These are phyloP conservation scores for Rhizoglyphus robini DNA, from an alignment of 1,140 invertebrate genomes.

Conservation along the genomic window DNA sequence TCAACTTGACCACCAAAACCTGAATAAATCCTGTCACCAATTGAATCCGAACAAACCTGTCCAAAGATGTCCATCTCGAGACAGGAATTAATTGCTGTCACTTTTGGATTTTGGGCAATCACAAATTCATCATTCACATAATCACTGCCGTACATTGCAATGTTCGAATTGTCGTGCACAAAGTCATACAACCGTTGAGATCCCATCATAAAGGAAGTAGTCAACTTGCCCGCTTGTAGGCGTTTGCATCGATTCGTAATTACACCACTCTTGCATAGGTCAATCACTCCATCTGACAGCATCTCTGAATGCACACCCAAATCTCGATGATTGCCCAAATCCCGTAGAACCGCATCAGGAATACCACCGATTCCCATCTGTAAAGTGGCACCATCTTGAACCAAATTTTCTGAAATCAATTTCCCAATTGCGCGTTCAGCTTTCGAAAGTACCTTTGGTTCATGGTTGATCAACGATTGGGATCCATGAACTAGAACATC, in stretches of 20 bases:
- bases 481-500: constrained; percentile 67
- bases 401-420: constrained; percentile 71
- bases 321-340: constrained; percentile 68
- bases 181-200: constrained; percentile 75
- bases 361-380: constrained; percentile 69
- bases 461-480: constrained; percentile 54
- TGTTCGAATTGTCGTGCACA: constrained; percentile 68
- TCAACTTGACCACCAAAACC: constrained; percentile 81
- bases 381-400: constrained; percentile 77
- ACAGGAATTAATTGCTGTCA: constrained; percentile 91
- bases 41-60: constrained; percentile 79
- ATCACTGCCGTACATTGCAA: constrained; percentile 70
- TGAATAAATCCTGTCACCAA: constrained; percentile 79
- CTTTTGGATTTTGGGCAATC: constrained; percentile 66
- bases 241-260: constrained; percentile 72
- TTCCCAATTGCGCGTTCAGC: constrained; percentile 69
- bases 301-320: constrained; percentile 87
- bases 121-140: constrained; percentile 70
- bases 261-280: constrained; percentile 56
- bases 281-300: constrained; percentile 77
- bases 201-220: constrained; percentile 74
- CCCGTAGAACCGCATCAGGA: constrained; percentile 69
- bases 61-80: constrained; percentile 90
- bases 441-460: constrained; percentile 45
- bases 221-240: constrained; percentile 65